Evolutionary conservation across 2,888 invertebrate species (phyloP).

Genomic region (Caenorhabditis zanzibari): DNA sequence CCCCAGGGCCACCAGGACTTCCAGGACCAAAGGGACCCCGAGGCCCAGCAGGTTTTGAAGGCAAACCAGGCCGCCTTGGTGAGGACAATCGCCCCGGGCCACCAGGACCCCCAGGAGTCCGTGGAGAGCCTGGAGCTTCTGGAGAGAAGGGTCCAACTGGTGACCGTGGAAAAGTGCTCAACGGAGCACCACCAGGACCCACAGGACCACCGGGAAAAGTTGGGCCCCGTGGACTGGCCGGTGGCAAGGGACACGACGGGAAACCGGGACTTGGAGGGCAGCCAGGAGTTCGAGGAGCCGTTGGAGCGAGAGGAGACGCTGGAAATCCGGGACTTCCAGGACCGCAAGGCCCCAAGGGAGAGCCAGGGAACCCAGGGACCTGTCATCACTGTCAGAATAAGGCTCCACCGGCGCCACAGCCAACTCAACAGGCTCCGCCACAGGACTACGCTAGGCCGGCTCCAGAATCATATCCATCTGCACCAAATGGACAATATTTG

Average conservation of each 20-base stretch:
- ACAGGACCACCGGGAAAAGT: constrained; percentile 77
- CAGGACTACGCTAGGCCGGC: constrained; percentile 45
- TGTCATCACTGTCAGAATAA: constrained; percentile 70
- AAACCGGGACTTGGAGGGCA: constrained; percentile 75
- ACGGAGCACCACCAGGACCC: constrained; percentile 79
- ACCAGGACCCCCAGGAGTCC: constrained; percentile 80
- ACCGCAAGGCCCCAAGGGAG: constrained; percentile 76
- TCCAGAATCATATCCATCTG: constrained; percentile 46
- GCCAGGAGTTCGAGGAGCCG: constrained; percentile 76
- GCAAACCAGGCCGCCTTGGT: constrained; percentile 72
- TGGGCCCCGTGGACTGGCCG: constrained; percentile 76
- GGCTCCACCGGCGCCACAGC: constrained; percentile 44
- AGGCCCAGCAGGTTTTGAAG: constrained; percentile 72
- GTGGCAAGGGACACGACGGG: constrained; percentile 76
- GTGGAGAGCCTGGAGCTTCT: constrained; percentile 77
- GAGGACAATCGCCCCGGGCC: constrained; percentile 82
- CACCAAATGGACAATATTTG: constrained; percentile 59
- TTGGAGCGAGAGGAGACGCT: constrained; percentile 76
- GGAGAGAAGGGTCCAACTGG: constrained; percentile 78
- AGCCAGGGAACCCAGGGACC: constrained; percentile 72
- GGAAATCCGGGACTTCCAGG: constrained; percentile 80
- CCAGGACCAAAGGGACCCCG: constrained; percentile 79
- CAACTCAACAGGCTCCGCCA: constrained; percentile 41
- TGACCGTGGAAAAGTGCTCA: constrained; percentile 75
- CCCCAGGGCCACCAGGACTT: constrained; percentile 80